Evolutionary conservation across 2,797 vertebrate species (phyloP).

Genomic region (Mormyrus proboscirostris): DNA sequence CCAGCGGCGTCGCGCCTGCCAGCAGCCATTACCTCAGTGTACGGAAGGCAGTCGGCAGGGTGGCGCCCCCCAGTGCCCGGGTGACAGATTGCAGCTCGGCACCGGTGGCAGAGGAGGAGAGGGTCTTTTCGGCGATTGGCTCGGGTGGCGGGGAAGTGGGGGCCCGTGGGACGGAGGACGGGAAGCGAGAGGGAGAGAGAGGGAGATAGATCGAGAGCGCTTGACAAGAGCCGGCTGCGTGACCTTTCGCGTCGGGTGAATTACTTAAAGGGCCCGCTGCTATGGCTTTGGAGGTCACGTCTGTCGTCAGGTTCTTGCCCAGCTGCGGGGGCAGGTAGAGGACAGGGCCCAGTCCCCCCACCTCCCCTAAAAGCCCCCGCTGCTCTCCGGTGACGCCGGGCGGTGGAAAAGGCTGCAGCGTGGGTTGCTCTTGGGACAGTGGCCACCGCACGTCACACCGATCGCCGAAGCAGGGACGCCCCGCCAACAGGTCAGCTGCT

Average conservation of each 20-base stretch:
- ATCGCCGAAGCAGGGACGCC: neutral
- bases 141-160: constrained; percentile 87
- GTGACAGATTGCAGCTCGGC: constrained; percentile 98
- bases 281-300: constrained; percentile 56
- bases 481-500: neutral
- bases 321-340: constrained; percentile 57
- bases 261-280: constrained; percentile 64
- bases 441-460: neutral
- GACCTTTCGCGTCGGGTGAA: constrained; percentile 63
- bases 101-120: constrained; percentile 82
- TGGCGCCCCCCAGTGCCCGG: constrained; percentile 82
- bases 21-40: constrained; percentile 97
- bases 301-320: constrained; percentile 50
- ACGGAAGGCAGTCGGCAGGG: constrained; percentile 94
- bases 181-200: constrained; percentile 60
- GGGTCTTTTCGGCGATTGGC: constrained; percentile 82
- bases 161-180: constrained; percentile 58
- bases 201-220: constrained; percentile 33
- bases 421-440: neutral
- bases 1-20: constrained; percentile 73
- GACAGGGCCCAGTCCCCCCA: constrained; percentile 43
- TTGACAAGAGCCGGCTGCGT: constrained; percentile 68
- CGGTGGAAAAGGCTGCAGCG: constrained; percentile 26
- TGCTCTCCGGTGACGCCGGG: constrained; percentile 40
- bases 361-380: constrained; percentile 39